Percentiles rank a stretch among this genome's conserved stretches.
Conservation (phyloP, 2,113 vertebrate genomes). For the Recurvirostra avosetta region DNA sequence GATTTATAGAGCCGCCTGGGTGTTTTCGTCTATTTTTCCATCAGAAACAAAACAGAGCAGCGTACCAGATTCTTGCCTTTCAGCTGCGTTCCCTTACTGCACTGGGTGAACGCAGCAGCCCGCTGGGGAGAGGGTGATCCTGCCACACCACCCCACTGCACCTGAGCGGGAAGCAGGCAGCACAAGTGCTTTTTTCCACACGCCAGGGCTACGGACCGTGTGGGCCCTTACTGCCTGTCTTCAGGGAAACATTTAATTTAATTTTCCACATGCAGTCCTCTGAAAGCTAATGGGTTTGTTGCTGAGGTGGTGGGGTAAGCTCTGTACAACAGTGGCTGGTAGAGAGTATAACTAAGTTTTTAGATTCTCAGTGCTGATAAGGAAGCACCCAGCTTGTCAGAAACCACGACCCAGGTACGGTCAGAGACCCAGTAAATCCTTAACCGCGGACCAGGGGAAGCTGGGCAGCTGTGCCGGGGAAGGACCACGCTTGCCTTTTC, state of each 20-base stretch:
- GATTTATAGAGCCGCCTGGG: slow-evolving; percentile 44
- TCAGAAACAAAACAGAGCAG: neutral
- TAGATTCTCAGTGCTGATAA: neutral
- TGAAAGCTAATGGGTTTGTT: neutral
- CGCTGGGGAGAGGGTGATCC: neutral
- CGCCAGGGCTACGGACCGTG: fast-evolving
- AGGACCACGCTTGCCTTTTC: neutral
- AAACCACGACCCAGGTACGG: neutral
- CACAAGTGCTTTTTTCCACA: neutral
- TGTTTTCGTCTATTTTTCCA: neutral
- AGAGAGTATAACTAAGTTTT: neutral
- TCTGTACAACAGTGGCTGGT: neutral
- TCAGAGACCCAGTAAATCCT: neutral
- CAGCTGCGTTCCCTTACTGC: fast-evolving
- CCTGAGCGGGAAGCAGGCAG: neutral
- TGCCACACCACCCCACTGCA: neutral
- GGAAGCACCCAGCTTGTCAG: neutral
- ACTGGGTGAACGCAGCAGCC: neutral
- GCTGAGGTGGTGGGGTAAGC: neutral
- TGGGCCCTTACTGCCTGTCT: neutral
- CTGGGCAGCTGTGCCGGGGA: neutral
- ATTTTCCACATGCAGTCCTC: neutral
- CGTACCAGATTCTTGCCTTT: neutral
- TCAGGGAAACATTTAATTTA: neutral
- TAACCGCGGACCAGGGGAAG: neutral